A percentile compares a stretch with the other conserved stretches of the same genome.
phyloP scores from a whole-genome alignment of 2,888 invertebrate genomes.

The Drosophila melanosoma region DNA sequence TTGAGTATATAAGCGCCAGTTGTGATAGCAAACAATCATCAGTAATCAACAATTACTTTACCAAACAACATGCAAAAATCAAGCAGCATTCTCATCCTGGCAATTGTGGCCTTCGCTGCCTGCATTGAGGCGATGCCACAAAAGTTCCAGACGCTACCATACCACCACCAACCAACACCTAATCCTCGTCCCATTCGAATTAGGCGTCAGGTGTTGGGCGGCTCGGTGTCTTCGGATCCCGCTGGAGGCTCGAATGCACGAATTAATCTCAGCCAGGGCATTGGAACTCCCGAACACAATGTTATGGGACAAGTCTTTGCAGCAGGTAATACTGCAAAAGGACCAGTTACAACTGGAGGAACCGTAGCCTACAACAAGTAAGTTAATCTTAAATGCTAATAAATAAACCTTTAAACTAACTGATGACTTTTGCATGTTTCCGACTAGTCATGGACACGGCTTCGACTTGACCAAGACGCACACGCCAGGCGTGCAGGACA shows the following conservation, averaged over 20 bases:
- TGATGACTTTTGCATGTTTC: not conserved
- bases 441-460: slow-evolving; percentile 64
- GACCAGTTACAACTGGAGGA: slow-evolving; percentile 71
- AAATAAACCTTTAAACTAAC: not conserved
- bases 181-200: slow-evolving; percentile 42
- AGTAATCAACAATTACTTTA: slow-evolving; percentile 29
- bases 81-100: slow-evolving; percentile 53
- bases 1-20: slow-evolving; percentile 46
- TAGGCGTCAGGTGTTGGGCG: slow-evolving; percentile 70
- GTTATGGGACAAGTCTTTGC: slow-evolving; percentile 70
- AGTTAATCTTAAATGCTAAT: not conserved
- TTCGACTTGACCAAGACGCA: slow-evolving; percentile 65
- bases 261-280: slow-evolving; percentile 64
- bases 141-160: slow-evolving; percentile 49
- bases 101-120: slow-evolving; percentile 54
- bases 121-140: slow-evolving; percentile 58
- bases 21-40: slow-evolving; percentile 36
- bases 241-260: slow-evolving; percentile 76
- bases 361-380: slow-evolving; percentile 64
- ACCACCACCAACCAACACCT: slow-evolving; percentile 51
- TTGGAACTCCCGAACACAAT: slow-evolving; percentile 80
- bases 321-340: slow-evolving; percentile 62
- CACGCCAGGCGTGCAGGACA: slow-evolving; percentile 67
- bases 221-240: slow-evolving; percentile 71
- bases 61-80: slow-evolving; percentile 55